These are phyloP conservation scores for Takifugu bimaculatus DNA, from an alignment of 2,113 vertebrate species.

Conservation along the genomic window DNA sequence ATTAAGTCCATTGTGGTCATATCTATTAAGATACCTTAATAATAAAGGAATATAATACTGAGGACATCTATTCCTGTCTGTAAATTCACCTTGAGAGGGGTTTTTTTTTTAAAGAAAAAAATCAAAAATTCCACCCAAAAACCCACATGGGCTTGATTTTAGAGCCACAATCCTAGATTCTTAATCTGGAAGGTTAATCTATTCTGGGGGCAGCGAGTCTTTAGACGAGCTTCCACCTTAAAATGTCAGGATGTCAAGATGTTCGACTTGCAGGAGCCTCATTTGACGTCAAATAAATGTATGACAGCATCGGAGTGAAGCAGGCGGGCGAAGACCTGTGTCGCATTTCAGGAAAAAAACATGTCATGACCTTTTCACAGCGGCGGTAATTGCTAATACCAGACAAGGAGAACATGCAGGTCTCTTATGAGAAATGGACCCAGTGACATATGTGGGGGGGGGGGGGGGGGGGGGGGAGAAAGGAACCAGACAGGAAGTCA, in stretches of 20 bases:
- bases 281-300: conserved; percentile 65
- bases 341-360: conserved; percentile 66
- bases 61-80: too few species aligned
- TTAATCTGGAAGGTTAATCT: not conserved
- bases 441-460: conserved; percentile 9
- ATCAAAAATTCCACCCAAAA: too few species aligned
- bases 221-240: conserved; percentile 38
- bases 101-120: too few species aligned
- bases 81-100: too few species aligned
- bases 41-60: too few species aligned
- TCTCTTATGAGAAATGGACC: conserved; percentile 49
- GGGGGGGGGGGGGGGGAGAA: too few species aligned
- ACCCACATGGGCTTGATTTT: too few species aligned
- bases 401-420: conserved; percentile 64
- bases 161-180: too few species aligned
- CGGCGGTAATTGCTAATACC: conserved; percentile 72
- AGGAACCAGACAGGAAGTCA: not conserved
- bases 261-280: conserved; percentile 28
- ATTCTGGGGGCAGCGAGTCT: conserved; percentile 5
- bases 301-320: conserved; percentile 62
- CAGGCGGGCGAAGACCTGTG: conserved; percentile 51
- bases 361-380: conserved; percentile 73
- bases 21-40: conserved; percentile 31
- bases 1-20: conserved; percentile 16
- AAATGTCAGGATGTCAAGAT: conserved; percentile 62